Percentiles rank a stretch among this genome's conserved stretches.
phyloP scores from a whole-genome alignment of 2,113 vertebrate species.

The Athene cunicularia region DNA sequence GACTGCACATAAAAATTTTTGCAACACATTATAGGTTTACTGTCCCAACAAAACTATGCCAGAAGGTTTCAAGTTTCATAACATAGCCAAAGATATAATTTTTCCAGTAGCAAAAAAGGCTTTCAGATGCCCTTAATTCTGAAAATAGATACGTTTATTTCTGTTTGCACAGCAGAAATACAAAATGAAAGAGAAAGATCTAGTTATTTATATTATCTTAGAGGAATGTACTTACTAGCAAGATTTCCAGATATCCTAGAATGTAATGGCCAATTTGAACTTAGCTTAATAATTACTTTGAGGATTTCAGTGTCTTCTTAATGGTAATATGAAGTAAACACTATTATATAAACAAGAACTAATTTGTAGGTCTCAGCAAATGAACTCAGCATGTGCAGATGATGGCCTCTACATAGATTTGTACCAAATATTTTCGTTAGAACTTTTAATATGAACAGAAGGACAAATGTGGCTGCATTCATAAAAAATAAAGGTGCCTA shows the following conservation, averaged over 20 bases:
- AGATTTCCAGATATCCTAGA: background rate
- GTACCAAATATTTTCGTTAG: background rate
- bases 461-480: background rate
- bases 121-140: background rate
- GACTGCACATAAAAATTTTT: background rate
- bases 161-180: background rate
- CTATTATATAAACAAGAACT: background rate
- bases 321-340: background rate
- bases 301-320: background rate
- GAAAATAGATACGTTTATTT: background rate
- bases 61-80: background rate
- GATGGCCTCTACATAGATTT: background rate
- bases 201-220: background rate
- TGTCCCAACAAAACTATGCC: background rate
- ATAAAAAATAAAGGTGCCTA: background rate
- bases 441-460: background rate
- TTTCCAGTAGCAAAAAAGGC: background rate
- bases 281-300: background rate
- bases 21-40: background rate
- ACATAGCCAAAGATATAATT: background rate
- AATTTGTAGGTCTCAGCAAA: background rate
- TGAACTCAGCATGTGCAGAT: background rate
- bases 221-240: background rate
- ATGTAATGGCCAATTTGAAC: background rate
- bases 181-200: background rate